These are phyloP conservation scores for Horisme vitalbata DNA, from an alignment of 2,888 invertebrate species.

Conservation along the genomic window DNA sequence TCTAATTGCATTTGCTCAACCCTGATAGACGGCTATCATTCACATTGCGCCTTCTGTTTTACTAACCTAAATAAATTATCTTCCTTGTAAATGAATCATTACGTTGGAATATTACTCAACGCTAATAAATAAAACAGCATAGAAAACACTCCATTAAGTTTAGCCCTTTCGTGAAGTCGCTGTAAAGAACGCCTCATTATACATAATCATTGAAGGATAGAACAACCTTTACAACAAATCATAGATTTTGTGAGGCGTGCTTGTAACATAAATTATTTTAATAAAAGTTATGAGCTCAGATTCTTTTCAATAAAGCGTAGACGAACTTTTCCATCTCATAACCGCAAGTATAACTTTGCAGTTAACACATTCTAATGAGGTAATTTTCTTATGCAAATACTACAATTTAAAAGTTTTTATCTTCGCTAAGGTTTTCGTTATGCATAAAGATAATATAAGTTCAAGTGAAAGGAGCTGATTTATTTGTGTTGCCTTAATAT, in stretches of 20 bases:
- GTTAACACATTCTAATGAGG: conserved; percentile 38
- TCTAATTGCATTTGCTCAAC: conserved; percentile 18
- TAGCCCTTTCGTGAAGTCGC: conserved; percentile 3
- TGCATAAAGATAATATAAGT: conserved; percentile 26
- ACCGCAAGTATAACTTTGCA: conserved; percentile 32
- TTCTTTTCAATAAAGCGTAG: conserved; percentile 19
- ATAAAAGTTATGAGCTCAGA: conserved; percentile 7
- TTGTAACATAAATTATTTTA: conserved; percentile 3
- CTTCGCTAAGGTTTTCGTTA: conserved; percentile 29
- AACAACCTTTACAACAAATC: not conserved
- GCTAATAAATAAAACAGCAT: conserved; percentile 16
- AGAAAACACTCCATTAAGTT: conserved; percentile 11
- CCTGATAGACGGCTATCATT: conserved; percentile 30
- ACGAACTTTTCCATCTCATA: conserved; percentile 31
- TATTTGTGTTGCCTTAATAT: conserved; percentile 10
- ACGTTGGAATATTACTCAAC: conserved; percentile 37
- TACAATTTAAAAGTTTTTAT: conserved; percentile 37
- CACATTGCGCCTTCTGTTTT: conserved; percentile 40
- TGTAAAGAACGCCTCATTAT: not conserved
- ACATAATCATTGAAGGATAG: not conserved
- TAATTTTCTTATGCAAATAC: conserved; percentile 39
- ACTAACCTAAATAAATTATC: conserved; percentile 50
- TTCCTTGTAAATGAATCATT: conserved; percentile 47
- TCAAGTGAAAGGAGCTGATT: conserved; percentile 21
- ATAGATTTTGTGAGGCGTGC: not conserved